Percentiles rank a stretch among this genome's conserved stretches.
Conservation (phyloP, 2,797 vertebrate genomes). For the Brachyalestes nurse region DNA sequence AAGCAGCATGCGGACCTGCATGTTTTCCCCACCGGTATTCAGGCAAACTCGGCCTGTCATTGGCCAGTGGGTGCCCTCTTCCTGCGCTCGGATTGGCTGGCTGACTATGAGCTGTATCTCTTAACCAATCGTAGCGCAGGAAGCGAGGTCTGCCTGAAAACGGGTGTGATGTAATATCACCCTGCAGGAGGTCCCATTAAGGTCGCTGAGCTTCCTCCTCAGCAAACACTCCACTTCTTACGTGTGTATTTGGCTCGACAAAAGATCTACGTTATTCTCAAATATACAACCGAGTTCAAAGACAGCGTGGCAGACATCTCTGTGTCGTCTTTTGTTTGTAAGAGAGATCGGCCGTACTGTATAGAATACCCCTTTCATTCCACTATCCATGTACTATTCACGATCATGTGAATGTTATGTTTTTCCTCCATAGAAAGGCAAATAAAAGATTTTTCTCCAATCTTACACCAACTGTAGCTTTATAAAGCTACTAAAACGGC, state of each 20-base stretch:
- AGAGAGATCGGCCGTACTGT: background rate
- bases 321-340: conserved; percentile 72
- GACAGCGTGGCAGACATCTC: conserved; percentile 55
- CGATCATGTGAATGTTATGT: no score
- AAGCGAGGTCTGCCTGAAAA: background rate
- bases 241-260: conserved; percentile 80
- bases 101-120: background rate
- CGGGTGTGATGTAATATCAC: background rate
- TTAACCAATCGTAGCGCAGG: background rate
- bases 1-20: background rate
- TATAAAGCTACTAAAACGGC: no score
- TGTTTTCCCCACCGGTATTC: background rate
- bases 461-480: no score
- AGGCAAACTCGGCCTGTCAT: background rate
- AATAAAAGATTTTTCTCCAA: no score
- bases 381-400: no score
- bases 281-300: conserved; percentile 81
- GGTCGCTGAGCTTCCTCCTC: conserved; percentile 66
- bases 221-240: conserved; percentile 72
- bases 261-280: conserved; percentile 81
- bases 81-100: background rate
- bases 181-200: conserved; percentile 63
- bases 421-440: no score
- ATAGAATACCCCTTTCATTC: no score
- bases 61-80: background rate